Base-by-base conservation (phyloP, 2,797 vertebrate species). In the Nyctalus aviator region DNA sequence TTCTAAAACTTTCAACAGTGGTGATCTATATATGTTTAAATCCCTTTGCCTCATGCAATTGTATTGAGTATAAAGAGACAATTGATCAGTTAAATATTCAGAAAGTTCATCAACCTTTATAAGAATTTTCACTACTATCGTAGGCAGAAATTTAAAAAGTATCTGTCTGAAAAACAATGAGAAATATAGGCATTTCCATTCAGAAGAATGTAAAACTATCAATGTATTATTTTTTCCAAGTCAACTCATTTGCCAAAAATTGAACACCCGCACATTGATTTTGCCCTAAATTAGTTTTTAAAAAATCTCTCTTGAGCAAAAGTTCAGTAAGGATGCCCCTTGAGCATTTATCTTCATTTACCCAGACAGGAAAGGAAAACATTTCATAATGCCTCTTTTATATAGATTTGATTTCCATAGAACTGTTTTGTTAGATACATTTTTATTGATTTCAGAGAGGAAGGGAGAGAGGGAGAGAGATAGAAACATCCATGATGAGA, bases 71-170 rank as follows among this genome's bases (percentile, higher is more conserved):
- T 5, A 68, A 78, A 64, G 64, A 10, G 13, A 87, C 44, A 83
- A 75, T 41, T 83, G 55, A 62, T 25, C 82, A 41, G 8, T 83
- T 87, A 46, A 81, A 88, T 81, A 86, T 79, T 91, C 17, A 79
- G 21, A 84, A 37, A 18, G 2, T 44, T 30, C 9, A 64, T 85
- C 11, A 57, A 2, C 68, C 3, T 71, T 76, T 41, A 46, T 0
- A 6, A 78, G 15, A 46, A 84, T 78, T 79, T 37, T 66, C 7
- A 59, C 1, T 21, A 2, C 7, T 66, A 37, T 14, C 66, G 1
- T 53, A 44, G 8, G 32, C 72, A 75, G 17, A 88, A 83, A 20
- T 46, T 93, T 85, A 87, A 92, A 81, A 72, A 2, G 5, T 44
- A 66, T 46, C 55, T 86, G 8, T 35, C 17, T 53, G 23, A 41